Percentiles rank a stretch among this genome's conserved stretches.
Evolutionary conservation across 2,113 vertebrate species (phyloP).

Genomic region (Leuciscus idus): DNA sequence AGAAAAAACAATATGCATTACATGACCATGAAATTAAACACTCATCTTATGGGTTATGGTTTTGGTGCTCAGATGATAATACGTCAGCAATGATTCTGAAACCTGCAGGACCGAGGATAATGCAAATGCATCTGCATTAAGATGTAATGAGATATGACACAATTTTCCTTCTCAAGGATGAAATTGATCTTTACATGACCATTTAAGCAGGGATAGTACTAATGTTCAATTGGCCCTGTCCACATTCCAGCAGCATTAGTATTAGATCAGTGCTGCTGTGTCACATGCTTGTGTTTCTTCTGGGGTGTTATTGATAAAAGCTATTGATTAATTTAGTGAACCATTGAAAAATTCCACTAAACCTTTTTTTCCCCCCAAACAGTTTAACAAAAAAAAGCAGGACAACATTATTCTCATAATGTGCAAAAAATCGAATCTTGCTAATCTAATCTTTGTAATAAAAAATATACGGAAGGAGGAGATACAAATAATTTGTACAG

Average conservation of each 20-base stretch:
- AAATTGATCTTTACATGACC: constrained; percentile 69
- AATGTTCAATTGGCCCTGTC: constrained; percentile 69
- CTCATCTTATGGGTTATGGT: constrained; percentile 65
- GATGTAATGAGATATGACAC: constrained; percentile 66
- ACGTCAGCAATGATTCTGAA: neutral
- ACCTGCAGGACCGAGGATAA: constrained; percentile 6
- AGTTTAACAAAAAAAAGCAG: neutral
- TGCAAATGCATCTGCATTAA: constrained; percentile 60
- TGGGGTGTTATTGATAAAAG: neutral
- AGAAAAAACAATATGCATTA: constrained; percentile 71
- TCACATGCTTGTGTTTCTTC: neutral
- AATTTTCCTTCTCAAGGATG: constrained; percentile 65
- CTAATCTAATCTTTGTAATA: neutral
- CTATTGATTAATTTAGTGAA: neutral
- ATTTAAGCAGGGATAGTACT: constrained; percentile 68
- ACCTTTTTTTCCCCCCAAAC: neutral
- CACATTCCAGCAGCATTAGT: constrained; percentile 55
- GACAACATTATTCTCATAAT: neutral
- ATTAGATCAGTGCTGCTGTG: neutral
- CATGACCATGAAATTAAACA: constrained; percentile 72
- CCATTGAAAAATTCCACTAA: neutral
- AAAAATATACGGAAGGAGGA: neutral
- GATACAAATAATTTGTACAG: neutral
- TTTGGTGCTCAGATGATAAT: constrained; percentile 24
- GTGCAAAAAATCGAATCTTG: neutral